Evolutionary conservation across 2,888 invertebrate genomes (phyloP).

Genomic region (Diarsia dahlii): DNA sequence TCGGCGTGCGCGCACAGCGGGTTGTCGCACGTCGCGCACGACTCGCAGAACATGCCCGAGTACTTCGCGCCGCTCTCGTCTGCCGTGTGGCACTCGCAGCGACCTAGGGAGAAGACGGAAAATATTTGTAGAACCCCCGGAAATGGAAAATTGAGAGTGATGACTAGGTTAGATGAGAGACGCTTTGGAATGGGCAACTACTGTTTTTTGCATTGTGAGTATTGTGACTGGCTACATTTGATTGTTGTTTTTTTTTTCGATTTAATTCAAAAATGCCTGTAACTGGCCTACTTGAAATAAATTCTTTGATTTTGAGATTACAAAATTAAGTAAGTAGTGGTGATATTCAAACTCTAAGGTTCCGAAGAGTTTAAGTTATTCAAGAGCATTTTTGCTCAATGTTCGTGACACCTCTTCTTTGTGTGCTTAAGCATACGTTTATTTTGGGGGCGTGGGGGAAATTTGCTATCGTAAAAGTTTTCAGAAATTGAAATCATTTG

Average conservation of each 20-base stretch:
- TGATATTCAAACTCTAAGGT: not conserved
- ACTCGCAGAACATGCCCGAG: slow-evolving; percentile 89
- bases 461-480: too few species aligned
- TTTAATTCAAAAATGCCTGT: too few species aligned
- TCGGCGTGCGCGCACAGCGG: slow-evolving; percentile 89
- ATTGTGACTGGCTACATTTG: too few species aligned
- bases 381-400: not conserved
- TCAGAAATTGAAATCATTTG: not conserved
- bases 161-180: not conserved
- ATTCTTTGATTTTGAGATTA: too few species aligned
- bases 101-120: slow-evolving; percentile 72
- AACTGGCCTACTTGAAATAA: too few species aligned
- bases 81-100: slow-evolving; percentile 79
- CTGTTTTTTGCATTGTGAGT: too few species aligned
- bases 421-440: too few species aligned
- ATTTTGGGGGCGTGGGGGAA: too few species aligned
- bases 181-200: too few species aligned
- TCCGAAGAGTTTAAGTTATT: not conserved
- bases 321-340: too few species aligned
- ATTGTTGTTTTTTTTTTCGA: too few species aligned
- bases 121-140: not conserved
- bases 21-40: slow-evolving; percentile 86
- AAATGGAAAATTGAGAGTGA: not conserved
- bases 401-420: not conserved
- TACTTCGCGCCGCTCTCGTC: slow-evolving; percentile 77